These are phyloP conservation scores for Alethe castanea DNA, from an alignment of 2,113 vertebrate species.

Conservation along the genomic window DNA sequence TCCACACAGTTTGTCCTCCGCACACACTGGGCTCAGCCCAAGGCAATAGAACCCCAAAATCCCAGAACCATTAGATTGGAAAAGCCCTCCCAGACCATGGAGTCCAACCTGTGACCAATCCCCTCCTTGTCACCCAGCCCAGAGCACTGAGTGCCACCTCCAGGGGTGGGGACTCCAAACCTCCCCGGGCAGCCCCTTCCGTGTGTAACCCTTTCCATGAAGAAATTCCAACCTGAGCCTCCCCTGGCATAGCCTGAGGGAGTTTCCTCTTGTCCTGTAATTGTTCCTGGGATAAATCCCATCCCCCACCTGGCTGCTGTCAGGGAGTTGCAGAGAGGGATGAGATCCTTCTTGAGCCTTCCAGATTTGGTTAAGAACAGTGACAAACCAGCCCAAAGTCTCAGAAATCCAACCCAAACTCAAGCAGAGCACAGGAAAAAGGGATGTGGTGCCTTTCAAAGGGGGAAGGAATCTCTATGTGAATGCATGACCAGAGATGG, in stretches of 20 bases:
- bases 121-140: not conserved
- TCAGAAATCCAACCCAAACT: not conserved
- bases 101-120: accelerated
- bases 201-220: not conserved
- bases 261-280: accelerated
- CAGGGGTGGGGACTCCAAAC: not conserved
- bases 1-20: not conserved
- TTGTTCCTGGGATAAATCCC: not conserved
- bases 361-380: not conserved
- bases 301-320: not conserved
- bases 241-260: not conserved
- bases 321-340: not conserved
- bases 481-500: not conserved
- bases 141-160: not conserved
- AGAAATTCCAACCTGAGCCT: not conserved
- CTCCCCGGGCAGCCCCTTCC: not conserved
- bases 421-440: not conserved
- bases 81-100: not conserved
- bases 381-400: not conserved
- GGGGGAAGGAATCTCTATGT: not conserved
- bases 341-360: not conserved
- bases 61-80: not conserved
- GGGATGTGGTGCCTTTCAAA: not conserved
- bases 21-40: accelerated
- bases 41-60: not conserved